Percentiles rank a stretch among this genome's conserved stretches.
Evolutionary conservation across 1,140 invertebrate species (phyloP).

Genomic region (Tribolium castaneum): DNA sequence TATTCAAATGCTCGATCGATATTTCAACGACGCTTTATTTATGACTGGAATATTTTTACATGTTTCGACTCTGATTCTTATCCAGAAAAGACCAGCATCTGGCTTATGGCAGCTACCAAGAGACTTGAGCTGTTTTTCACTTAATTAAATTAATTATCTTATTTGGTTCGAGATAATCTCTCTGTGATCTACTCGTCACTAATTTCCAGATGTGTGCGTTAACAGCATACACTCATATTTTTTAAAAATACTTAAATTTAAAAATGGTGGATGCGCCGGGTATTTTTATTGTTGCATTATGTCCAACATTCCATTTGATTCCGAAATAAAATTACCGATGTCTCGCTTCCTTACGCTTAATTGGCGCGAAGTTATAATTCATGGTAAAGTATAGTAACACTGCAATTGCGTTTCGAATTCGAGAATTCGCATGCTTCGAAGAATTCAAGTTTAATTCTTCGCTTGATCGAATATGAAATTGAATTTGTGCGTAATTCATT

Average conservation of each 20-base stretch:
- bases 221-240: too few relatives aligned
- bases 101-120: not conserved
- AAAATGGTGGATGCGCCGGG: too few relatives aligned
- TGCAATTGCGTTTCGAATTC: not conserved
- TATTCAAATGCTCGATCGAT: not conserved
- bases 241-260: too few relatives aligned
- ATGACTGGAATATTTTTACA: not conserved
- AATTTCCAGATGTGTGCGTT: not conserved
- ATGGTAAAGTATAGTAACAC: not conserved
- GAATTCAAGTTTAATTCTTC: conserved; percentile 16
- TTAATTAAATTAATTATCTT: not conserved
- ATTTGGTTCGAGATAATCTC: too few relatives aligned
- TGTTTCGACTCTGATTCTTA: not conserved
- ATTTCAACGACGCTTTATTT: not conserved
- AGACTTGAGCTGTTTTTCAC: not conserved
- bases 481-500: conserved; percentile 22
- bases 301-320: not conserved
- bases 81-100: not conserved
- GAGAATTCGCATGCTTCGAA: not conserved
- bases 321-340: not conserved
- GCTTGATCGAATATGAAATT: conserved; percentile 34
- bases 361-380: conserved; percentile 14
- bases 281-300: not conserved
- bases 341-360: not conserved
- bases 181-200: not conserved